Base-by-base conservation (phyloP, 2,888 invertebrate species). In the Merodon equestris region DNA sequence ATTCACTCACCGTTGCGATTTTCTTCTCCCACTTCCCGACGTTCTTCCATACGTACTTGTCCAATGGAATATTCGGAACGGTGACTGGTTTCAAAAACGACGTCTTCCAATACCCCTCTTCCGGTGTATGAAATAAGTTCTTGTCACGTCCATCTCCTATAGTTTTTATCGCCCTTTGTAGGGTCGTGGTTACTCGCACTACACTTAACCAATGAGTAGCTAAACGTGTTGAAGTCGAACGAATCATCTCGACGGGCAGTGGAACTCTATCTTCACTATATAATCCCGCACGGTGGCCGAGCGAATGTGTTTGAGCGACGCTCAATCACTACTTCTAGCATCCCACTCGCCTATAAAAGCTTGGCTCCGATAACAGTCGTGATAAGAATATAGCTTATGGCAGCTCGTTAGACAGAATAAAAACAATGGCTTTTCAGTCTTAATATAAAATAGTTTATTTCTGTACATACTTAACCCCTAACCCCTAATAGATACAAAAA, bases 21-120 rank as follows among this genome's bases (percentile, higher is more conserved):
- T 90, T 90, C 63, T 93, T 90, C 3, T 92, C 90, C 93, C 93
- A 94, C 87, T 90, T 91, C 17, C 92, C 91, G 54, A 93, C 84
- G 84, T 92, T 83, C 14, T 83, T 84, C 93, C 93, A 93, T 2
- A 94, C 88, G 79, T 91, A 92, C 82, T 93, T 91, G 64, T 92
- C 90, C 58, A 93, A 74, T 1, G 91, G 90, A 13, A 89, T 84
- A 81, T 92, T 91, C 0, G 91, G 91, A 7, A 79, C 44, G 10
- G 89, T 87, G 1, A 92, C 84, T 27, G 88, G 86, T n/a, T 90
- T 90, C 79, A 86, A 91, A 0, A 91, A 91, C 0, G 90, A 94
- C 17, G 84, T 85, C 81, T 85, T 86, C 57, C 85, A 85, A 73
- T 85, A 88, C 56, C 89, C 89, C 15, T 88, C 87, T 34, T 85